Evolutionary conservation across 2,797 vertebrate species (phyloP).

Genomic region (Sarcophilus harrisii): DNA sequence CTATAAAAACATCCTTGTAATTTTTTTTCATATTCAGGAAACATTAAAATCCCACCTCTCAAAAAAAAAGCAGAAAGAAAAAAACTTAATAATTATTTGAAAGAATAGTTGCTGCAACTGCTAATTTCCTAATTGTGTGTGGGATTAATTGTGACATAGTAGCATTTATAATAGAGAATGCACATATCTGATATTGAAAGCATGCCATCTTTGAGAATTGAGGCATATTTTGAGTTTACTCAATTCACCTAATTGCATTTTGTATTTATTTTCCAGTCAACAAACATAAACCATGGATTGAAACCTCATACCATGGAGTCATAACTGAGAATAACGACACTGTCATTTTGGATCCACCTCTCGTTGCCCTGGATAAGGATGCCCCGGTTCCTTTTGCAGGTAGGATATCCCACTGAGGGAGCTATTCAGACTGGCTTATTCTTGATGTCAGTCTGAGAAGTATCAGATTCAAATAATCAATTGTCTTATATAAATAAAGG

Average conservation of each 20-base stretch:
- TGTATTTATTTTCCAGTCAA: conserved; percentile 89
- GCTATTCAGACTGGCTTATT: not conserved
- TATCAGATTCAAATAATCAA: not conserved
- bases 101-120: not conserved
- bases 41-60: not conserved
- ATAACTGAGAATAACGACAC: conserved; percentile 96
- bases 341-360: conserved; percentile 95
- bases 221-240: not conserved
- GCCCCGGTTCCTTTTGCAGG: conserved; percentile 97
- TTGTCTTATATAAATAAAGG: not conserved
- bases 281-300: conserved; percentile 99
- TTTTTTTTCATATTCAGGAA: not conserved
- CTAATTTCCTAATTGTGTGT: conserved; percentile 40
- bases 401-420: conserved; percentile 77
- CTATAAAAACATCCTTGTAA: not conserved
- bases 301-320: conserved; percentile 96
- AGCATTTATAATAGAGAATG: conserved; percentile 26
- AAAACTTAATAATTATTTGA: not conserved
- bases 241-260: not conserved
- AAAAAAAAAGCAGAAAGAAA: not conserved
- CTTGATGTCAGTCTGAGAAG: not conserved
- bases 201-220: not conserved
- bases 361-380: conserved; percentile 98
- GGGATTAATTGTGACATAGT: conserved; percentile 27
- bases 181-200: conserved; percentile 29